These are phyloP conservation scores for Dendrolimus houi DNA, from an alignment of 2,888 invertebrate species.

Conservation along the genomic window DNA sequence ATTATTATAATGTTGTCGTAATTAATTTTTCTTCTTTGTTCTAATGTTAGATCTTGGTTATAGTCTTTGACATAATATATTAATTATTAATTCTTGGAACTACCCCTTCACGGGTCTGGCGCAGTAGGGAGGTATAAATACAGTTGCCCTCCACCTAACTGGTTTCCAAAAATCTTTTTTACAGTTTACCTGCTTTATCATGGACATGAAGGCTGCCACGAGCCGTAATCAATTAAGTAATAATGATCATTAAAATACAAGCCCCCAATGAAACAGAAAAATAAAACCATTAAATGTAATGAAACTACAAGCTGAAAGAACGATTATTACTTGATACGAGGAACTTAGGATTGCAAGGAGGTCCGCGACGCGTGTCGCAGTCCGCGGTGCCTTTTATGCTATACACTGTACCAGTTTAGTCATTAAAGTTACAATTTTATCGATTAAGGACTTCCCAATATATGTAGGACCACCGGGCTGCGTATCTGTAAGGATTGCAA, in stretches of 20 bases:
- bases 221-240: not conserved
- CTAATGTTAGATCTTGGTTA: too few relatives aligned
- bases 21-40: too few relatives aligned
- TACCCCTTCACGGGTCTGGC: too few relatives aligned
- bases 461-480: conserved; percentile 57
- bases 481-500: conserved; percentile 44
- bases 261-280: not conserved
- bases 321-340: conserved; percentile 10
- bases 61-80: too few relatives aligned
- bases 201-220: too few relatives aligned
- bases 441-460: conserved; percentile 59
- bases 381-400: conserved; percentile 55
- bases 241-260: not conserved
- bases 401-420: conserved; percentile 56
- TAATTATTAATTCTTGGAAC: too few relatives aligned
- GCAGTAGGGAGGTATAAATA: too few relatives aligned
- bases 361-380: conserved; percentile 52
- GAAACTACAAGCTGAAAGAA: conserved; percentile 2
- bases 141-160: too few relatives aligned
- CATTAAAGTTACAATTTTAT: conserved; percentile 74
- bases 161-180: too few relatives aligned
- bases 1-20: too few relatives aligned
- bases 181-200: too few relatives aligned
- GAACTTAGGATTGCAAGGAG: conserved; percentile 24
- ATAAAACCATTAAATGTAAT: not conserved